Evolutionary conservation across 2,888 invertebrate genomes (phyloP).

Genomic region (Julus scanicus): DNA sequence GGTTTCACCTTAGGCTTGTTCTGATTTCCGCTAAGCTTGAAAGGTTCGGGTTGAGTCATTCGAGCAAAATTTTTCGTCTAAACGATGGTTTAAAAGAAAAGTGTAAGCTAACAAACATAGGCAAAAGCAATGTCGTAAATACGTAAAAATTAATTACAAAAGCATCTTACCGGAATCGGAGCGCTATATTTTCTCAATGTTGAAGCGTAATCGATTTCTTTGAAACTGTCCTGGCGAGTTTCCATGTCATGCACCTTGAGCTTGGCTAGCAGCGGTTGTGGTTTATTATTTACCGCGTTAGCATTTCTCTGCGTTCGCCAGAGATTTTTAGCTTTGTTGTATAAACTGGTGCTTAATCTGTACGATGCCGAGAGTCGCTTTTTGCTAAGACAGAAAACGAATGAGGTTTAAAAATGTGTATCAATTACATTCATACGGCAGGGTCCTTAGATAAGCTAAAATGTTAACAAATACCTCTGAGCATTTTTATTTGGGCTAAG

Average conservation of each 20-base stretch:
- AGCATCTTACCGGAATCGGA: not conserved
- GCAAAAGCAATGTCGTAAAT: not conserved
- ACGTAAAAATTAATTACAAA: not conserved
- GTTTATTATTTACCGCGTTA: not conserved
- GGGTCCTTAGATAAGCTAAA: too few species aligned
- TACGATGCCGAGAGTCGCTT: not conserved
- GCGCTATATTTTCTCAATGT: not conserved
- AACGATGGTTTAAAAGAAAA: not conserved
- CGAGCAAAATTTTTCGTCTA: not conserved
- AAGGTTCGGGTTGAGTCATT: slow-evolving; percentile 49
- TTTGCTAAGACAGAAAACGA: not conserved
- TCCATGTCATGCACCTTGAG: not conserved
- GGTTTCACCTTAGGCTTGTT: slow-evolving; percentile 57
- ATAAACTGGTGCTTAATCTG: not conserved
- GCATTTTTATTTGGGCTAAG: not conserved
- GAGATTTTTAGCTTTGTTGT: not conserved
- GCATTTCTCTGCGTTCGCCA: not conserved
- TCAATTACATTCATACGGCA: too few species aligned
- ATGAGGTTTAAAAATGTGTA: not conserved
- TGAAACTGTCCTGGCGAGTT: not conserved
- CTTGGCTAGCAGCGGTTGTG: not conserved
- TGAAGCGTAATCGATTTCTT: not conserved
- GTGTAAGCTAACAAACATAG: not conserved
- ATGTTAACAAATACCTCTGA: not conserved
- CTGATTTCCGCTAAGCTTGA: slow-evolving; percentile 24